These are phyloP conservation scores for Basileuterus tristriatus DNA, from an alignment of 2,797 vertebrate genomes.

Conservation along the genomic window DNA sequence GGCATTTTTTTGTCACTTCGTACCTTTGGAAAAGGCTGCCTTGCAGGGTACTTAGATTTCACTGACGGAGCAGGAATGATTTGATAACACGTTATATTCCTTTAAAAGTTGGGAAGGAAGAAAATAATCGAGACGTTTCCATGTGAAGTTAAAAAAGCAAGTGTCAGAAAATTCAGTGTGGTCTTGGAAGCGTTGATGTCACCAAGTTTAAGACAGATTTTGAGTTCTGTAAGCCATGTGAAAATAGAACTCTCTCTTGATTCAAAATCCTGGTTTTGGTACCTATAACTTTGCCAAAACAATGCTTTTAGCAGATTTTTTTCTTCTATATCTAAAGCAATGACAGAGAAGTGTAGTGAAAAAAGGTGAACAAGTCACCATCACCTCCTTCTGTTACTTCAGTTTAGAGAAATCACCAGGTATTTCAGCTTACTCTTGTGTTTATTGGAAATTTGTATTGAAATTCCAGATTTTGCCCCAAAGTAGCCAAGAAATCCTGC, in stretches of 20 bases:
- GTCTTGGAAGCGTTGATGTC: rapidly evolving
- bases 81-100: rapidly evolving
- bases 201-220: not conserved
- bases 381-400: not conserved
- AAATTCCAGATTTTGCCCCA: not conserved
- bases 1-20: rapidly evolving
- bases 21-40: not conserved
- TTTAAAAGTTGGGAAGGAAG: not conserved
- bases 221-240: rapidly evolving
- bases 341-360: not conserved
- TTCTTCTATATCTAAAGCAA: not conserved
- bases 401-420: not conserved
- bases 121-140: not conserved
- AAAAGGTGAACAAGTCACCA: not conserved
- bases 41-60: not conserved
- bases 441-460: not conserved
- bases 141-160: not conserved
- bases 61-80: not conserved
- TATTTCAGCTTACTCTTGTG: not conserved
- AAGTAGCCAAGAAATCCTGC: not conserved
- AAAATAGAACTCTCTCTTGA: not conserved
- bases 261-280: not conserved
- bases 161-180: rapidly evolving
- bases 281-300: not conserved
- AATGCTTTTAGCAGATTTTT: not conserved